Base-by-base conservation (phyloP, 2,888 invertebrate species). In the Epistrophella euchroma region DNA sequence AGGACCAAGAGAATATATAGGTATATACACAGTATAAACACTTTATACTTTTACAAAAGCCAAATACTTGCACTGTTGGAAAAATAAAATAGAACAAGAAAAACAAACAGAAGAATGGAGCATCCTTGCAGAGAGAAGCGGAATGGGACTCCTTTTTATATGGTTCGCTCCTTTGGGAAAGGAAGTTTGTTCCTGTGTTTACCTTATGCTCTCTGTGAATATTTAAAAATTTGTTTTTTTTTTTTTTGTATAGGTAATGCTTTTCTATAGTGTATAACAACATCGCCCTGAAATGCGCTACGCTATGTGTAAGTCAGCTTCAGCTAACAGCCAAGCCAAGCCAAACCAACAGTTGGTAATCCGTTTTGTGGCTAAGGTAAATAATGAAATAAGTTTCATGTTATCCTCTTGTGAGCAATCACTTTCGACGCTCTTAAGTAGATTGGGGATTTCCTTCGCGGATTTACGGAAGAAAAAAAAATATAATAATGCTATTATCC, bases 331-430 rank as follows among this genome's bases (percentile, higher is more conserved):
- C 56, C 10, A 56, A 75, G 60, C 58, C 79, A 84, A 75, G 45
- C 55, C 56, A 71, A 71, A 68, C 85, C 85, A 85, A 82, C 86
- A 86, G 86, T 82, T 86, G 82, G 86, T 86, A 86, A 86, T 86
- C 86, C 86, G 82, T 86, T 86, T 86, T 86, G 86, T 35, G 86
- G 86, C 86, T 50, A 86, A 86, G 86, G 86, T 86, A 86, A 86
- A 86, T 86, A 86, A 86, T 86, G 86, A 86, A 86, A 86, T 82
- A 82, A 86, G 86, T 86, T 86, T 86, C 77, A 86, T 86, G 86
- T 86, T 86, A 86, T 86, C 86, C 86, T 86, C 86, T 86, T 86
- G 86, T 86, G 86, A 86, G 86, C 86, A 86, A 86, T 86, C 86
- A 86, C 86, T 86, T 86, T 77, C 86, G 72, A 78, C 74, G 86